Percentiles rank a stretch among this genome's conserved stretches.
phyloP scores from a whole-genome alignment of 2,888 invertebrate species.

The Gryllus longicercus region DNA sequence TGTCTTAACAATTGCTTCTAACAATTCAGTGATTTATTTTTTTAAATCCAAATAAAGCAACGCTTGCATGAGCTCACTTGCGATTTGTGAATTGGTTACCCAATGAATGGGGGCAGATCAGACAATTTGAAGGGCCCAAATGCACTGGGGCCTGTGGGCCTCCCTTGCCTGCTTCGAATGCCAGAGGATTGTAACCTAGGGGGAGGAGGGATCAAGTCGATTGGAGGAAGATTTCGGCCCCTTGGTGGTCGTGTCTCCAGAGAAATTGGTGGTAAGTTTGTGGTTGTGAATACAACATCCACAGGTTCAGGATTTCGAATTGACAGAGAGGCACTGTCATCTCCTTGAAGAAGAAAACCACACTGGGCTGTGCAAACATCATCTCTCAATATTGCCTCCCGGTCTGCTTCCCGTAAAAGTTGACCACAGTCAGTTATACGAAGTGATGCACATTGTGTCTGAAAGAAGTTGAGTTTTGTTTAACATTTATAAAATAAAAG shows the following conservation, averaged over 20 bases:
- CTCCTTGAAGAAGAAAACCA: conserved; percentile 62
- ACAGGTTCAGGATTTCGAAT: conserved; percentile 18
- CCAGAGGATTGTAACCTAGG: conserved; percentile 25
- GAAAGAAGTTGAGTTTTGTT: conserved; percentile 40
- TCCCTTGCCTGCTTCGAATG: not conserved
- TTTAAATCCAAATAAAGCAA: not conserved
- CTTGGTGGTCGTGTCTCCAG: conserved; percentile 19
- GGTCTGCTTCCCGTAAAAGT: conserved; percentile 75
- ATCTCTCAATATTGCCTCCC: conserved; percentile 76
- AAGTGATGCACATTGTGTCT: conserved; percentile 86
- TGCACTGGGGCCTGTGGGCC: conserved; percentile 4
- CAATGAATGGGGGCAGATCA: conserved; percentile 69
- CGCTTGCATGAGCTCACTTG: not conserved
- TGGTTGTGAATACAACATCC: conserved; percentile 29
- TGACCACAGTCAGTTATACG: conserved; percentile 84
- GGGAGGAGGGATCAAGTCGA: conserved; percentile 34
- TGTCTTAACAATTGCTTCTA: not conserved
- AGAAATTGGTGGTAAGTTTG: conserved; percentile 11
- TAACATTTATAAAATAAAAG: not conserved
- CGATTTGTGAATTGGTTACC: conserved; percentile 46
- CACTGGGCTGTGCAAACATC: conserved; percentile 90
- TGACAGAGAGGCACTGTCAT: not conserved
- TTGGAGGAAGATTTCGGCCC: conserved; percentile 31
- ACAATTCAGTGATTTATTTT: not conserved
- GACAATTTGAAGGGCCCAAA: conserved; percentile 64